Conservation (phyloP, 2,888 invertebrate genomes). For the Epirrhoe alternata region DNA sequence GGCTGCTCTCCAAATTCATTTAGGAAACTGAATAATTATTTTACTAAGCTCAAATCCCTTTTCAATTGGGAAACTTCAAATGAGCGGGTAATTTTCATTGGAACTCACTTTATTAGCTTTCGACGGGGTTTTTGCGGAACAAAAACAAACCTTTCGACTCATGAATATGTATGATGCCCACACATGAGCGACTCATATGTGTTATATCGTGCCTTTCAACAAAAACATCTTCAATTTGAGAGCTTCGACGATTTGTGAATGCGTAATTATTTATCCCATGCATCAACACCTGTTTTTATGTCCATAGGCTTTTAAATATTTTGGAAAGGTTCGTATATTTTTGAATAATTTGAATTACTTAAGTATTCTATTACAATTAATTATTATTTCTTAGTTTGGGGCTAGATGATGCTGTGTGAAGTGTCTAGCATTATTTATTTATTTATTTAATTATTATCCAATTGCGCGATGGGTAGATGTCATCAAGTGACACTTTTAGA, state of each 20-base stretch:
- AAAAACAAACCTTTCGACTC: slow-evolving; percentile 39
- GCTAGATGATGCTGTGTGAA: too few species aligned
- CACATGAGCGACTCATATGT: slow-evolving; percentile 3
- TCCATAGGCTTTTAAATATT: not conserved
- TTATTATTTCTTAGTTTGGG: too few species aligned
- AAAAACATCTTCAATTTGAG: slow-evolving; percentile 10
- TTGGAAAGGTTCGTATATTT: not conserved
- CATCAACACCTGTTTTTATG: not conserved
- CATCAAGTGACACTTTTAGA: too few species aligned
- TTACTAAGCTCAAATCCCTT: slow-evolving; percentile 24
- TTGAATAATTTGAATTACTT: too few species aligned
- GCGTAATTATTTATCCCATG: not conserved
- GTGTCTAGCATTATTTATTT: too few species aligned
- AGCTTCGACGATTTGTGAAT: not conserved
- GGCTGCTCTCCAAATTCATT: not conserved
- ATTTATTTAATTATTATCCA: too few species aligned
- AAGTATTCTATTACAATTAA: too few species aligned
- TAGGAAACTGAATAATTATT: slow-evolving; percentile 21
- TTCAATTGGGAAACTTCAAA: slow-evolving; percentile 29
- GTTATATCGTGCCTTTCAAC: slow-evolving; percentile 8
- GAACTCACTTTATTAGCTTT: slow-evolving; percentile 49
- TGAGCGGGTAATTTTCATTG: slow-evolving; percentile 32
- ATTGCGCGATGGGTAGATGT: too few species aligned
- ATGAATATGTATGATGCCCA: slow-evolving; percentile 25
- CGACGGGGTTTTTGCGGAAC: slow-evolving; percentile 48